These are phyloP conservation scores for Nemotelus pantherinus DNA, from an alignment of 2,888 invertebrate genomes.

Conservation along the genomic window DNA sequence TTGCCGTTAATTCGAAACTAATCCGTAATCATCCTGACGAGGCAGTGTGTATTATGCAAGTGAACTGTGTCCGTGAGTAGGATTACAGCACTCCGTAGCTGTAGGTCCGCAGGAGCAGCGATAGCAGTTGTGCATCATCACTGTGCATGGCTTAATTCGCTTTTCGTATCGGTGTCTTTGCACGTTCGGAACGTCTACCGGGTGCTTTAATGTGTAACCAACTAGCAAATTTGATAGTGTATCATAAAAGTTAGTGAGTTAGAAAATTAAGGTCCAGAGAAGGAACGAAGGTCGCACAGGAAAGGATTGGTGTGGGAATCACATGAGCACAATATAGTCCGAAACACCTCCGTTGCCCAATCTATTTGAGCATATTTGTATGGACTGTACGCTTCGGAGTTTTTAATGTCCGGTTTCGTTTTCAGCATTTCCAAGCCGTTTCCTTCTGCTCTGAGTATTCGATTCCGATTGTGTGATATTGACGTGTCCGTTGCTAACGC, in stretches of 20 bases:
- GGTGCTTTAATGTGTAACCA: slow-evolving; percentile 43
- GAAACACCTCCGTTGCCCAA: background rate
- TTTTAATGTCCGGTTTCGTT: slow-evolving; percentile 12
- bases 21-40: slow-evolving; percentile 11
- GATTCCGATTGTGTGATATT: slow-evolving; percentile 31
- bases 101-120: background rate
- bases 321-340: background rate
- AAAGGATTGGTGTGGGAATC: background rate
- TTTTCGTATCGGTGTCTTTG: slow-evolving; percentile 25
- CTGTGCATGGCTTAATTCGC: slow-evolving; percentile 25
- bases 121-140: background rate
- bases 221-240: slow-evolving; percentile 45
- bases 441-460: slow-evolving; percentile 18
- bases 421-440: slow-evolving; percentile 19
- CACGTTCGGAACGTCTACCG: slow-evolving; percentile 12
- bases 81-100: too few species aligned
- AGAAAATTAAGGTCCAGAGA: slow-evolving; percentile 38
- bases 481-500: slow-evolving; percentile 24
- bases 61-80: background rate
- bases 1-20: background rate
- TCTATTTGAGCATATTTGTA: slow-evolving; percentile 4
- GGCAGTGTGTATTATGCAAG: slow-evolving; percentile 37
- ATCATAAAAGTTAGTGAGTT: slow-evolving; percentile 43
- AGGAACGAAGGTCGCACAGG: background rate
- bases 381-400: background rate